phyloP scores from a whole-genome alignment of 2,113 vertebrate genomes.

The Ptilorrhoa leucosticta region DNA sequence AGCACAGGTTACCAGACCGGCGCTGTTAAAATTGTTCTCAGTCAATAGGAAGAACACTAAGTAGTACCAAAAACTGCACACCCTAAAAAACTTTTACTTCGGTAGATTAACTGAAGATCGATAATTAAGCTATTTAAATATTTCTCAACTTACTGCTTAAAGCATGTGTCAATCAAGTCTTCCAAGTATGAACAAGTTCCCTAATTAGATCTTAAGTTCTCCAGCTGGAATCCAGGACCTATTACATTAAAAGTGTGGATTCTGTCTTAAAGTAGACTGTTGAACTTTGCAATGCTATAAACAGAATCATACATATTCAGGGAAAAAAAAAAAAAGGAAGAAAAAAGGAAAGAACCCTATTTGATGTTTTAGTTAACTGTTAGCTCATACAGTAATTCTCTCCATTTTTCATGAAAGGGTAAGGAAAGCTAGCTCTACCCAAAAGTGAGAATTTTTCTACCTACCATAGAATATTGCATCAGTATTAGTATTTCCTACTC shows the following conservation, averaged over 20 bases:
- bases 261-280: not conserved
- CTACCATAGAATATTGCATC: not conserved
- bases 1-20: not conserved
- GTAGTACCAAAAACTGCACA: not conserved
- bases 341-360: not conserved
- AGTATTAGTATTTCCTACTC: not conserved
- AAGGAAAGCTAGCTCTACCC: not conserved
- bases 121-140: not conserved
- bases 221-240: not conserved
- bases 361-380: not conserved
- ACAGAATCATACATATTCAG: not conserved
- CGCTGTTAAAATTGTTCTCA: not conserved
- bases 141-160: not conserved
- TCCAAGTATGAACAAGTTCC: not conserved
- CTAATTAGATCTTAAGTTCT: not conserved
- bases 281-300: not conserved
- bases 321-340: rapidly evolving
- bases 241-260: not conserved
- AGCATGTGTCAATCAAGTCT: not conserved
- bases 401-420: not conserved
- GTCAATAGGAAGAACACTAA: not conserved
- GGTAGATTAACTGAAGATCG: not conserved
- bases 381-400: not conserved
- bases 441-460: not conserved
- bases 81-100: not conserved